Conservation (phyloP, 2,888 invertebrate species). For the Coleophora flavipennella region DNA sequence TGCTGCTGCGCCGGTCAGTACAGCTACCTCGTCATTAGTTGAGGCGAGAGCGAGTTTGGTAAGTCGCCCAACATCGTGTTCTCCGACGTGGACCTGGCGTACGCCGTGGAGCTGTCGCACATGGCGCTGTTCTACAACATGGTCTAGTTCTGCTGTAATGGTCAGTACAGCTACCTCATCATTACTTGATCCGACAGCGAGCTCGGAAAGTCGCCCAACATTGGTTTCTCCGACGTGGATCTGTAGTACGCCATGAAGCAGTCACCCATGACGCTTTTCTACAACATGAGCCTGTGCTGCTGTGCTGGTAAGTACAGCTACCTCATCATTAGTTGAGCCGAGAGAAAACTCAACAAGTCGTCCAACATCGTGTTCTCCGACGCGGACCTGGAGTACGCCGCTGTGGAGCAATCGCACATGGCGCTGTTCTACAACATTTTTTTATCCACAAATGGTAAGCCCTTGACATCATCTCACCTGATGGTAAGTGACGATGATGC, state of each 20-base stretch:
- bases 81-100: conserved; percentile 84
- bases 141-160: conserved; percentile 96
- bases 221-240: conserved; percentile 89
- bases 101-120: conserved; percentile 88
- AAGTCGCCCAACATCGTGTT: conserved; percentile 94
- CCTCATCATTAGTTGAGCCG: too few species aligned
- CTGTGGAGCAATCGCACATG: conserved; percentile 88
- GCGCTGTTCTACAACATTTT: conserved; percentile 94
- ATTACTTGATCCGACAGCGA: too few species aligned
- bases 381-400: conserved; percentile 84
- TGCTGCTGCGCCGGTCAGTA: conserved; percentile 88
- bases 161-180: too few species aligned
- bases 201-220: conserved; percentile 95
- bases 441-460: too few species aligned
- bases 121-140: conserved; percentile 93
- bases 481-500: conserved; percentile 95
- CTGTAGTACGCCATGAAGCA: conserved; percentile 85
- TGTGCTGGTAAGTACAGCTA: conserved; percentile 84
- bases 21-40: too few species aligned
- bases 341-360: conserved; percentile 94
- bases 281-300: conserved; percentile 96
- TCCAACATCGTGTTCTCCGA: conserved; percentile 92
- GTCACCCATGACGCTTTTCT: conserved; percentile 89
- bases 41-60: too few species aligned
- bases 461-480: too few species aligned